Evolutionary conservation across 2,888 invertebrate species (phyloP).

Genomic region (Harpalus rubripes): DNA sequence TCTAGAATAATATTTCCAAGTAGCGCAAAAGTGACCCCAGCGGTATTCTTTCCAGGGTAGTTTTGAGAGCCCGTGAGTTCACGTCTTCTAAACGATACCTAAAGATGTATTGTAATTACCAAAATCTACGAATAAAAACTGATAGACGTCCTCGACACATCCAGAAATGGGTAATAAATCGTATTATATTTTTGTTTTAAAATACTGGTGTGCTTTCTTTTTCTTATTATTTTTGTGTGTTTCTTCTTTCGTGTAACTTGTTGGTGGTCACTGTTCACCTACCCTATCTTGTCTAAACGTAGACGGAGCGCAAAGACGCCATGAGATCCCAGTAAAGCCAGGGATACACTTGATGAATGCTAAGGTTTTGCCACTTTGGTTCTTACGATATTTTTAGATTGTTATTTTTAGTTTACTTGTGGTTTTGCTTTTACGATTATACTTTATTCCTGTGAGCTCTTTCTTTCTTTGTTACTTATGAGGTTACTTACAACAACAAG

Average conservation of each 20-base stretch:
- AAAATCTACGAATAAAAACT: too few species aligned
- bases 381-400: slow-evolving; percentile 26
- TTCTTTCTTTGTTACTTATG: too few species aligned
- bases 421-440: slow-evolving; percentile 11
- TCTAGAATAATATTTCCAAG: too few species aligned
- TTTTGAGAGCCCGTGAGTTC: too few species aligned
- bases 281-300: slow-evolving; percentile 10
- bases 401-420: slow-evolving; percentile 26
- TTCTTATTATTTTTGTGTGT: background rate
- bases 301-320: background rate
- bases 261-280: background rate
- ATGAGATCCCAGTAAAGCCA: slow-evolving; percentile 31
- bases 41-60: too few species aligned
- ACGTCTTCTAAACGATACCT: too few species aligned
- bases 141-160: too few species aligned
- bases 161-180: too few species aligned
- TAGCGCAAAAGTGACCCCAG: too few species aligned
- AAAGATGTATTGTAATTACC: too few species aligned
- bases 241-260: background rate
- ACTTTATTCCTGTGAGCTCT: background rate
- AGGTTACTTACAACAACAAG: too few species aligned
- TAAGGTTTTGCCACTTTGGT: slow-evolving; percentile 26
- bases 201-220: background rate
- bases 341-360: slow-evolving; percentile 32
- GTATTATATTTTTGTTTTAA: too few species aligned